phyloP scores from a whole-genome alignment of 37 sponge, comb jelly and placozoan species.

The Oscarella lobularis region DNA sequence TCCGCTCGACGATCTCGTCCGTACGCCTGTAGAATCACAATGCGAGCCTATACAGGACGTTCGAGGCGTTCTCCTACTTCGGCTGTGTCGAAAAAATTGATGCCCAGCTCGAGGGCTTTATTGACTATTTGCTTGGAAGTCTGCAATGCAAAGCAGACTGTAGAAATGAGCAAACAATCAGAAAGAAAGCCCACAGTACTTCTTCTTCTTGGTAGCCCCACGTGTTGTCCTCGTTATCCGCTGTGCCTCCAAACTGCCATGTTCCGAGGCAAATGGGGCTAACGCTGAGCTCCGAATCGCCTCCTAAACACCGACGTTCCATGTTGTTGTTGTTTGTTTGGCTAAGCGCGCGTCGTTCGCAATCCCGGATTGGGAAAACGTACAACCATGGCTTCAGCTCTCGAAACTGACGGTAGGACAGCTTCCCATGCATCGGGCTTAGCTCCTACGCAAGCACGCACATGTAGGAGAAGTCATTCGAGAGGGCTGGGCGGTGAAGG shows the following conservation, averaged over 20 bases:
- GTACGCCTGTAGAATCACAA: no score
- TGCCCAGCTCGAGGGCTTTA: background rate
- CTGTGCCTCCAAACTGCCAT: background rate
- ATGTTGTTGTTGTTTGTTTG: no score
- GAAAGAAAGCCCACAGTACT: background rate
- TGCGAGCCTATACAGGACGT: no score
- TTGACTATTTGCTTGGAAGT: background rate
- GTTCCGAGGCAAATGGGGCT: background rate
- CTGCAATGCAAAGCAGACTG: background rate
- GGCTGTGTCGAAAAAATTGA: background rate
- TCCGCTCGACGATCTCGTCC: no score
- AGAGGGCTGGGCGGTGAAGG: slow-evolving; percentile 83
- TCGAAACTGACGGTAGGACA: no score
- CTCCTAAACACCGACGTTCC: no score
- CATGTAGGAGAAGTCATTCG: slow-evolving; percentile 39
- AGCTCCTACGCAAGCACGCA: background rate
- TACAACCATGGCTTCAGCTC: no score
- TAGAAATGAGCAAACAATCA: background rate
- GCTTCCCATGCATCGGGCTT: no score
- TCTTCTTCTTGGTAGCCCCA: background rate
- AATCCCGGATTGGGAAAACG: no score
- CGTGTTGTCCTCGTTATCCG: background rate
- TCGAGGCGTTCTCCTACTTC: background rate
- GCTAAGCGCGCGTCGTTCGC: no score
- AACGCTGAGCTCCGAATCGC: no score